phyloP scores from a whole-genome alignment of 1,140 invertebrate genomes.

The Microplitis mediator region DNA sequence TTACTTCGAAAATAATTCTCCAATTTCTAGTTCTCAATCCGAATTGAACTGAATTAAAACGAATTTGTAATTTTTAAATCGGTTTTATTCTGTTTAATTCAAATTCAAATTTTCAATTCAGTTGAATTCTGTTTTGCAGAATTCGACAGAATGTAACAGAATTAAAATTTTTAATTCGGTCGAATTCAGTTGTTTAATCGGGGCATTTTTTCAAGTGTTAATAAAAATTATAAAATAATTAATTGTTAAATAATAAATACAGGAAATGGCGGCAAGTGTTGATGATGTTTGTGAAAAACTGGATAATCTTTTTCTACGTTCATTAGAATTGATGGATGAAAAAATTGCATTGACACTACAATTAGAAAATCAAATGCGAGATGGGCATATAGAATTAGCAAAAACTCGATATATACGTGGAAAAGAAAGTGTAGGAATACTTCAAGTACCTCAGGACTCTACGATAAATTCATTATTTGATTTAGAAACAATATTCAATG shows the following conservation, averaged over 20 bases:
- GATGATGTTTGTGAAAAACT: slow-evolving; percentile 61
- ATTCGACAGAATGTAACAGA: too few species aligned
- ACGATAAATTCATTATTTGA: slow-evolving; percentile 58
- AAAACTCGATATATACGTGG: slow-evolving; percentile 77
- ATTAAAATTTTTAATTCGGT: too few species aligned
- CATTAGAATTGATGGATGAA: slow-evolving; percentile 72
- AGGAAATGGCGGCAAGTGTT: not conserved
- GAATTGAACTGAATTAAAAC: too few species aligned
- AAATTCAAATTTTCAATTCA: too few species aligned
- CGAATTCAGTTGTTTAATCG: too few species aligned
- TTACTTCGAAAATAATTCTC: too few species aligned
- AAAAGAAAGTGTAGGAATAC: slow-evolving; percentile 68
- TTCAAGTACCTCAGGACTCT: slow-evolving; percentile 70
- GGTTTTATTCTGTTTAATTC: too few species aligned
- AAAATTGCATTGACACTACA: slow-evolving; percentile 68
- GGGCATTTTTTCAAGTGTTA: too few species aligned
- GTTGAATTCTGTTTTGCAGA: too few species aligned
- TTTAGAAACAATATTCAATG: slow-evolving; percentile 63
- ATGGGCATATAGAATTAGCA: slow-evolving; percentile 71
- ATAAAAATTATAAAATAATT: not conserved
- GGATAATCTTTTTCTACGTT: slow-evolving; percentile 68
- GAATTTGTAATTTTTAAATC: too few species aligned
- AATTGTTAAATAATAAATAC: not conserved
- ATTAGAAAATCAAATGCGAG: slow-evolving; percentile 68
- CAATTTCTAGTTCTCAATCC: too few species aligned